Evolutionary conservation across 1,140 invertebrate species (phyloP).

Genomic region (honey bee (Apis mellifera)): DNA sequence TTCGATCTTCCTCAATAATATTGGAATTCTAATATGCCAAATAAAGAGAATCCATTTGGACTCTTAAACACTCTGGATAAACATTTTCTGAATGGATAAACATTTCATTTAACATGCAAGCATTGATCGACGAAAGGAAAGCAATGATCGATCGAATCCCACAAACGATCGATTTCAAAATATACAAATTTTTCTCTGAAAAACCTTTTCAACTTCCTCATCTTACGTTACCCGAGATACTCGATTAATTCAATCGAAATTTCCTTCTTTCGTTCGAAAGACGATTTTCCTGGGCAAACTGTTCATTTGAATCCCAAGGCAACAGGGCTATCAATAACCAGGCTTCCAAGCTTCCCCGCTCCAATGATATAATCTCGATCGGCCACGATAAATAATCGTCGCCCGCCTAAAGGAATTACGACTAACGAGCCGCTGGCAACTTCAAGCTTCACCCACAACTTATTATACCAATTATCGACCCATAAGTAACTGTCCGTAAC

Average conservation of each 20-base stretch:
- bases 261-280: background rate
- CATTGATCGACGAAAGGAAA: no score
- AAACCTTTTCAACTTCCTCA: no score
- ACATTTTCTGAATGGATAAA: no score
- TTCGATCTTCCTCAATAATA: no score
- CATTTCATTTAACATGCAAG: no score
- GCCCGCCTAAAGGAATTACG: slow-evolving; percentile 49
- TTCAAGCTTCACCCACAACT: slow-evolving; percentile 39
- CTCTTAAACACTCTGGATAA: no score
- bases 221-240: no score
- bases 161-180: no score
- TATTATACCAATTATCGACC: slow-evolving; percentile 53
- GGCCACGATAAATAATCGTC: slow-evolving; percentile 46
- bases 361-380: slow-evolving; percentile 39
- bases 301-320: slow-evolving; percentile 19
- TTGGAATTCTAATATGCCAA: no score
- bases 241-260: background rate
- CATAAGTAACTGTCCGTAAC: slow-evolving; percentile 49
- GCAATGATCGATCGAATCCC: no score
- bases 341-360: slow-evolving; percentile 26
- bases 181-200: no score
- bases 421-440: slow-evolving; percentile 39
- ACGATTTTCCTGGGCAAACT: background rate
- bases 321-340: slow-evolving; percentile 40
- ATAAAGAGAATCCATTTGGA: no score